Evolutionary conservation across 2,113 vertebrate species (phyloP).

Genomic region (Danionella cerebrum): DNA sequence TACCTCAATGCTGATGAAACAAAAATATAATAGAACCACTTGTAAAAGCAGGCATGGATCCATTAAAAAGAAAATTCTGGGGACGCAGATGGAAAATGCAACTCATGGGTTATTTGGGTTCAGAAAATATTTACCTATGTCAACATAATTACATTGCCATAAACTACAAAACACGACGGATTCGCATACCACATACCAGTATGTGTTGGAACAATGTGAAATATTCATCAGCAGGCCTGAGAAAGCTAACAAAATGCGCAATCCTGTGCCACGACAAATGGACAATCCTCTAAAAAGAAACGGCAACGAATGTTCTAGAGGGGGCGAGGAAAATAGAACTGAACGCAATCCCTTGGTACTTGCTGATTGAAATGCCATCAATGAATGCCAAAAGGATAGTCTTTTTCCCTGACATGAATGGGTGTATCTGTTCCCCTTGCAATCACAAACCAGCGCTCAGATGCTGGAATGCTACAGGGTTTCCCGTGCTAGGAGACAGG

Average conservation of each 20-base stretch:
- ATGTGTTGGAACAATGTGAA: slow-evolving; percentile 10
- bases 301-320: slow-evolving; percentile 38
- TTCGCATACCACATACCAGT: slow-evolving; percentile 25
- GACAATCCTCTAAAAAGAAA: slow-evolving; percentile 36
- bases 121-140: not conserved
- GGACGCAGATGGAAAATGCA: slow-evolving; percentile 3
- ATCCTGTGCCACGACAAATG: slow-evolving; percentile 32
- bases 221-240: slow-evolving; percentile 7
- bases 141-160: not conserved
- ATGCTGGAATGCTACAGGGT: slow-evolving; percentile 27
- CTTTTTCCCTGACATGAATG: slow-evolving; percentile 59
- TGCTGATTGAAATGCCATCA: slow-evolving; percentile 32
- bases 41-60: not conserved
- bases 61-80: too few relatives aligned
- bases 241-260: not conserved
- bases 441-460: too few relatives aligned
- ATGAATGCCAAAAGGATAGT: slow-evolving; percentile 28
- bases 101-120: not conserved
- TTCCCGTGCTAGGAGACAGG: slow-evolving; percentile 3
- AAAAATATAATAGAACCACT: too few relatives aligned
- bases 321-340: slow-evolving; percentile 17
- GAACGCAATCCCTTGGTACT: slow-evolving; percentile 32
- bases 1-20: too few relatives aligned
- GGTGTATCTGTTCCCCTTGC: too few relatives aligned
- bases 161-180: slow-evolving; percentile 12